Conservation (phyloP, 2,797 vertebrate species). For the Myotis findleyi region DNA sequence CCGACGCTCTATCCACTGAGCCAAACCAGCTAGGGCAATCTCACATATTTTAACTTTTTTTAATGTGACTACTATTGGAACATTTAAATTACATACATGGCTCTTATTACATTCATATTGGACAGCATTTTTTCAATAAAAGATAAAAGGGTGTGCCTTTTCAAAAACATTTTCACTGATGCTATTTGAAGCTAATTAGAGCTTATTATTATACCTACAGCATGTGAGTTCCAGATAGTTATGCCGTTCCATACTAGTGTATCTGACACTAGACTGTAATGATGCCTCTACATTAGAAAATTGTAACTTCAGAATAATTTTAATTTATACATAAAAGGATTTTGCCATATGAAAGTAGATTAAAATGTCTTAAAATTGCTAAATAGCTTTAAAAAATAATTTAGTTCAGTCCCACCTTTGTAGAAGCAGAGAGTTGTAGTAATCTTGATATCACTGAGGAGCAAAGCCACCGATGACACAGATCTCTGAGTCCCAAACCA, state of each 20-base stretch:
- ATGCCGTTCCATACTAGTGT: not conserved
- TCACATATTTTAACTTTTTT: not conserved
- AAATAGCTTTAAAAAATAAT: not conserved
- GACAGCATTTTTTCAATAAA: not conserved
- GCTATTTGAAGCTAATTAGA: not conserved
- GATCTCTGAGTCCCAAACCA: not conserved
- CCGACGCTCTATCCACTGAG: too few relatives aligned
- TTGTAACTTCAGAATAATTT: conserved; percentile 23
- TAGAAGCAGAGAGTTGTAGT: not conserved
- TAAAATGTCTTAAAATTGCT: not conserved
- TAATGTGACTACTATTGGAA: not conserved
- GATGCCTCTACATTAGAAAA: not conserved
- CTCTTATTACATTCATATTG: not conserved
- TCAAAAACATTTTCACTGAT: not conserved
- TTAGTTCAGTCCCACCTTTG: not conserved
- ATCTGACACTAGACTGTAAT: not conserved
- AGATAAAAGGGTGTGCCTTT: not conserved
- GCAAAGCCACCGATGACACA: not conserved
- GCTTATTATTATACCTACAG: not conserved
- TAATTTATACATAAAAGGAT: not conserved
- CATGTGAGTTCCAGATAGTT: not conserved
- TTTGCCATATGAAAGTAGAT: not conserved
- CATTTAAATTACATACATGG: not conserved
- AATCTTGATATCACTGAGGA: not conserved
- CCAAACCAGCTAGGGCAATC: not conserved